These are phyloP conservation scores for Chloroclysta siterata DNA, from an alignment of 2,888 invertebrate species.

Conservation along the genomic window DNA sequence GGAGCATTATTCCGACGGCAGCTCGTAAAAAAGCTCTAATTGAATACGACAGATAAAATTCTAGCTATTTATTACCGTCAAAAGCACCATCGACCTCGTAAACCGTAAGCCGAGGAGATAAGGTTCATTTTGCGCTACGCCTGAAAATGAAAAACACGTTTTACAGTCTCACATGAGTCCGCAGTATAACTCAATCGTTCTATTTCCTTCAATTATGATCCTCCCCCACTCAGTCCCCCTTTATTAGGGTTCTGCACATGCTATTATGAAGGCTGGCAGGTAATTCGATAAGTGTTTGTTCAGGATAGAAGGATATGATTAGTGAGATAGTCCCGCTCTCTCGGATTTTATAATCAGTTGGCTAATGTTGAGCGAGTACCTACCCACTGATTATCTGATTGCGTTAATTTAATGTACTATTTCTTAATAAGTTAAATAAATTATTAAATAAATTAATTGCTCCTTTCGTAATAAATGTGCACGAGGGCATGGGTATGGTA, in stretches of 20 bases:
- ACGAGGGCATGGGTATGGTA: too few species aligned
- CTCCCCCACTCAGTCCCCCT: constrained; percentile 9
- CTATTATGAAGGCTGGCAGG: constrained; percentile 29
- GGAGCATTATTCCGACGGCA: constrained; percentile 9
- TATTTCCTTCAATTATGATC: constrained; percentile 43
- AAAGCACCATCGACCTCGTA: neutral
- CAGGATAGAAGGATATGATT: constrained; percentile 35
- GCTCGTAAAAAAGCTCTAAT: constrained; percentile 25
- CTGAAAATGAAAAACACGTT: constrained; percentile 9
- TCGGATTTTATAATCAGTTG: constrained; percentile 5
- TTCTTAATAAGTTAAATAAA: too few species aligned
- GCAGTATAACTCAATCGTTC: constrained; percentile 42
- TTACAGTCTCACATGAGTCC: constrained; percentile 37
- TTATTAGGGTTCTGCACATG: constrained; percentile 14
- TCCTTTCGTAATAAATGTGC: too few species aligned
- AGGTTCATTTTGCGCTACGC: neutral
- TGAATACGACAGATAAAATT: constrained; percentile 21
- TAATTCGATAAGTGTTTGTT: constrained; percentile 47
- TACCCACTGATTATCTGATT: constrained; percentile 3
- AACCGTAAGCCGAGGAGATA: neutral
- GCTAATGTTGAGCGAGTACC: neutral
- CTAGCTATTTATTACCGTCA: constrained; percentile 11
- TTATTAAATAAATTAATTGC: too few species aligned
- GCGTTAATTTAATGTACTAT: too few species aligned
- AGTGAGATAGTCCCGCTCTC: neutral